Conservation (phyloP, 2,797 vertebrate species). For the Anas acuta region DNA sequence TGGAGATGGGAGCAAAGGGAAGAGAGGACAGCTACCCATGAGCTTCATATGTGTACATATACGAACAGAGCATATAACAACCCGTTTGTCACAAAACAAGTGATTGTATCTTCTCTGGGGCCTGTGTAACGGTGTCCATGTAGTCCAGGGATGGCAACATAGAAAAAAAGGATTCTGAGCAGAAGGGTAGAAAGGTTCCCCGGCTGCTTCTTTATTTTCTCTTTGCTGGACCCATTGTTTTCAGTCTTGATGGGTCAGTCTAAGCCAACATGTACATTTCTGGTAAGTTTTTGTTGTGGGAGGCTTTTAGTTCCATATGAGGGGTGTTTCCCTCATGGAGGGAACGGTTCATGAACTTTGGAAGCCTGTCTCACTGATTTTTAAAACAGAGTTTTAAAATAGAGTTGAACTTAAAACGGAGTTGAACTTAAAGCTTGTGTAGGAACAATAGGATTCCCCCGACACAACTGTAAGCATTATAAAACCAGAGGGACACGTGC, state of each 20-base stretch:
- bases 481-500: neutral
- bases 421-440: neutral
- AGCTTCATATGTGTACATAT: too few relatives aligned
- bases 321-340: neutral
- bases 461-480: neutral
- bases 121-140: accelerated
- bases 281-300: neutral
- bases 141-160: neutral
- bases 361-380: neutral
- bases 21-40: neutral
- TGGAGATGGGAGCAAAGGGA: neutral
- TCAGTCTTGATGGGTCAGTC: neutral
- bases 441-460: neutral
- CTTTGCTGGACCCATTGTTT: neutral
- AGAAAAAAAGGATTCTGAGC: neutral
- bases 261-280: accelerated
- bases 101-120: neutral
- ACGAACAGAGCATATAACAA: neutral
- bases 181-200: neutral
- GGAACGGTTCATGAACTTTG: neutral
- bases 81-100: neutral
- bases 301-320: neutral
- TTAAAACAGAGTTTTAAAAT: neutral
- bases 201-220: neutral
- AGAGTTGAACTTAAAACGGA: neutral